Percentiles rank a stretch among this genome's conserved stretches.
Conservation (phyloP, 2,797 vertebrate genomes). For the Psittacula echo region DNA sequence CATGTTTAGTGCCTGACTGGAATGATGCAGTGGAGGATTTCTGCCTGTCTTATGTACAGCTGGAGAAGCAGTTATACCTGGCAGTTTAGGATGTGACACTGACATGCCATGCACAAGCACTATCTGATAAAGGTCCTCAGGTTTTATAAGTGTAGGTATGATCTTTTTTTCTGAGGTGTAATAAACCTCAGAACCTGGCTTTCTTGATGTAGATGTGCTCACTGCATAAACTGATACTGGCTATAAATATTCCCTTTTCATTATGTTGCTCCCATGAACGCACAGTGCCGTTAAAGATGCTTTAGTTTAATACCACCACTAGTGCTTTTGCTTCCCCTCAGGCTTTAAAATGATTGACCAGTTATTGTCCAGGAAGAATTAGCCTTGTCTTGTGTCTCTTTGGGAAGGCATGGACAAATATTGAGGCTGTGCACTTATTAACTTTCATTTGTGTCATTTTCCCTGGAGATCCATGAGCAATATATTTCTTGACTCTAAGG, state of each 20-base stretch:
- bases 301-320: background rate
- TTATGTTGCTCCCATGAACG: background rate
- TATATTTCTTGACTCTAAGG: conserved; percentile 47
- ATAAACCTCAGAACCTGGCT: background rate
- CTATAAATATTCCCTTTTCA: conserved; percentile 8
- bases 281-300: background rate
- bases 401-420: conserved; percentile 45
- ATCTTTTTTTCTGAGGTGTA: background rate
- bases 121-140: background rate
- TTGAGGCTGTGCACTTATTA: conserved; percentile 59
- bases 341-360: conserved; percentile 57
- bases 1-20: background rate
- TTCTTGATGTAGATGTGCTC: background rate
- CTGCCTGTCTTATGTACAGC: background rate
- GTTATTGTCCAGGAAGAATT: conserved; percentile 24
- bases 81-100: background rate
- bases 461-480: conserved; percentile 40
- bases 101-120: background rate
- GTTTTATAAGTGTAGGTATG: background rate
- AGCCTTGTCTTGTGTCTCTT: background rate
- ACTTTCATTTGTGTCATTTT: conserved; percentile 28
- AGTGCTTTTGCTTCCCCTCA: background rate
- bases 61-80: background rate
- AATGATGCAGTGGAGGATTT: background rate
- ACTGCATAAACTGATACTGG: background rate